Evolutionary conservation across 2,888 invertebrate genomes (phyloP).

Genomic region (Poecilus cupreus): DNA sequence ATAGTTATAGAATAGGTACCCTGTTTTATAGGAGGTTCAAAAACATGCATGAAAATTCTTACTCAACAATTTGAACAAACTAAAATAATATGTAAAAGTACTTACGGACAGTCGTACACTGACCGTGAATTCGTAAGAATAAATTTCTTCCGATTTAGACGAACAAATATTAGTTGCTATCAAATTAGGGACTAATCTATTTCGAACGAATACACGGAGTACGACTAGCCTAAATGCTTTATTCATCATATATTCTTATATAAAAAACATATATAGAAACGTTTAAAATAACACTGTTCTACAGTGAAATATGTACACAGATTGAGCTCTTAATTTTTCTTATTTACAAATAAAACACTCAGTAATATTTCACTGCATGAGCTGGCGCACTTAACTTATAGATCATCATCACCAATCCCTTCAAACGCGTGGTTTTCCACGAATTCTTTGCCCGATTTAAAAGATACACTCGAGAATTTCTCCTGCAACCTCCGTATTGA

Average conservation of each 20-base stretch:
- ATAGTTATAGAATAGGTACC: not conserved
- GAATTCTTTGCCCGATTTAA: conserved; percentile 81
- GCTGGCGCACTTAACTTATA: conserved; percentile 72
- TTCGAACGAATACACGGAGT: no score
- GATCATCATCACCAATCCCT: conserved; percentile 96
- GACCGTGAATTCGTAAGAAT: no score
- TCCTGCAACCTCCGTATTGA: conserved; percentile 85
- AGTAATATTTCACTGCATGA: conserved; percentile 23
- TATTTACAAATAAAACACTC: conserved; percentile 62
- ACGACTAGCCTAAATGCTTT: no score
- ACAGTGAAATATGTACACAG: conserved; percentile 60
- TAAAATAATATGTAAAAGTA: conserved; percentile 29
- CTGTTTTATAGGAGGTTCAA: conserved; percentile 35
- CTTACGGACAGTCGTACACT: no score
- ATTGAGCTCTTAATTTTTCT: conserved; percentile 64
- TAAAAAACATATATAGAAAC: conserved; percentile 45
- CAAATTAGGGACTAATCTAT: no score
- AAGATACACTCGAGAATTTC: conserved; percentile 82
- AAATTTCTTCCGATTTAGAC: no score
- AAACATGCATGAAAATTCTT: conserved; percentile 20
- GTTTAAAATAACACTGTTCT: conserved; percentile 32
- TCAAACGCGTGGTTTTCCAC: conserved; percentile 95
- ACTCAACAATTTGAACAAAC: conserved; percentile 28
- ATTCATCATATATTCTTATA: not conserved
- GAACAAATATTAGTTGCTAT: no score